Percentiles rank a stretch among this genome's conserved stretches.
These are phyloP conservation scores for Ephialtes manifestator DNA, from an alignment of 2,888 invertebrate genomes.

Conservation along the genomic window DNA sequence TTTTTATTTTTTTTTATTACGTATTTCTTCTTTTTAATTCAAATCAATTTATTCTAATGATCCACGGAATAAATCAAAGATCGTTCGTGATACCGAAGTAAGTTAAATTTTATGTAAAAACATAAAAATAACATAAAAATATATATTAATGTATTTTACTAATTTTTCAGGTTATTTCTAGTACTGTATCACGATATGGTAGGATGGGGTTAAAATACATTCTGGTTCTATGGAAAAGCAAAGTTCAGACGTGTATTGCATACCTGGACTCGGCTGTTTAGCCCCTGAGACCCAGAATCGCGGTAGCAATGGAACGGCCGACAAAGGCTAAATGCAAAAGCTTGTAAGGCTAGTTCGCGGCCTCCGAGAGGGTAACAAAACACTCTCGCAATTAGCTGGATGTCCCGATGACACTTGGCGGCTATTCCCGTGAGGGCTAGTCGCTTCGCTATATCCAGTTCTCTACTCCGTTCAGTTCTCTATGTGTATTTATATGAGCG, in stretches of 20 bases:
- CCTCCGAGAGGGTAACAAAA: slow-evolving; percentile 82
- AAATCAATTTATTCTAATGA: too few relatives aligned
- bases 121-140: too few relatives aligned
- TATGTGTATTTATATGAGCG: slow-evolving; percentile 31
- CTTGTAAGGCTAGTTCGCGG: slow-evolving; percentile 80
- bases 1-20: too few relatives aligned
- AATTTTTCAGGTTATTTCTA: not conserved
- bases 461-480: slow-evolving; percentile 20
- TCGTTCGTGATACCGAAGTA: too few relatives aligned
- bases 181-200: not conserved
- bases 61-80: too few relatives aligned
- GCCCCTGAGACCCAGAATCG: slow-evolving; percentile 59
- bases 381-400: slow-evolving; percentile 84
- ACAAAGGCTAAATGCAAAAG: slow-evolving; percentile 84
- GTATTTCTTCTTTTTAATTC: too few relatives aligned
- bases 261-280: slow-evolving; percentile 52
- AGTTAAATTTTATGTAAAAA: too few relatives aligned
- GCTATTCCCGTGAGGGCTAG: slow-evolving; percentile 76
- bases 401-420: slow-evolving; percentile 82
- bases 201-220: slow-evolving; percentile 58
- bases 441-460: slow-evolving; percentile 55
- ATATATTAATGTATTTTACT: too few relatives aligned
- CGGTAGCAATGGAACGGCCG: slow-evolving; percentile 73
- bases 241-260: slow-evolving; percentile 63
- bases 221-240: slow-evolving; percentile 63